phyloP scores from a whole-genome alignment of 2,113 vertebrate species.

The Vulpes ferrilata region DNA sequence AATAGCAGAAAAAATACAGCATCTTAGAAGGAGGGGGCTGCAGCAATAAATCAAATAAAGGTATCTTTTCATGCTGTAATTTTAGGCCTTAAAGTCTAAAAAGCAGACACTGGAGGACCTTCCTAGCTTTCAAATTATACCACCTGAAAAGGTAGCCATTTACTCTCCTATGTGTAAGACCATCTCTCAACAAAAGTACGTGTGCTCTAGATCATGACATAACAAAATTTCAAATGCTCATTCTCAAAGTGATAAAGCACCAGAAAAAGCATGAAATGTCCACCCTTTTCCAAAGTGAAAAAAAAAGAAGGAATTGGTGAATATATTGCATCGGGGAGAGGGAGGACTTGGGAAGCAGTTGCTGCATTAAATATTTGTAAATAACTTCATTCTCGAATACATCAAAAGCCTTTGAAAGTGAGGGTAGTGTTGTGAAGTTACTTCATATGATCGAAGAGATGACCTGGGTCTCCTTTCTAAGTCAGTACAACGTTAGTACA shows the following conservation, averaged over 20 bases:
- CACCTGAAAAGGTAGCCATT: neutral
- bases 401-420: neutral
- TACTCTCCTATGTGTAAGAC: neutral
- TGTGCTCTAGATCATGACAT: neutral
- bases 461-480: neutral
- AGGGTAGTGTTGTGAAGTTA: neutral
- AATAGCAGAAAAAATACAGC: neutral
- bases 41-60: neutral
- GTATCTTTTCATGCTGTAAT: neutral
- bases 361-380: neutral
- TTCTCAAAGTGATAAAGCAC: neutral
- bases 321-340: neutral
- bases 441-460: neutral
- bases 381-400: neutral
- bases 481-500: neutral
- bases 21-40: neutral
- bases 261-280: constrained; percentile 17
- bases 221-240: neutral
- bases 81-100: neutral
- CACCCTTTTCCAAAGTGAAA: neutral
- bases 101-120: neutral
- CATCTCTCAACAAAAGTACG: neutral
- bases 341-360: too few relatives aligned
- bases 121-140: neutral
- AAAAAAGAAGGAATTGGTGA: neutral